Evolutionary conservation across 2,888 invertebrate genomes (phyloP).

Genomic region (Pyralis farinalis): DNA sequence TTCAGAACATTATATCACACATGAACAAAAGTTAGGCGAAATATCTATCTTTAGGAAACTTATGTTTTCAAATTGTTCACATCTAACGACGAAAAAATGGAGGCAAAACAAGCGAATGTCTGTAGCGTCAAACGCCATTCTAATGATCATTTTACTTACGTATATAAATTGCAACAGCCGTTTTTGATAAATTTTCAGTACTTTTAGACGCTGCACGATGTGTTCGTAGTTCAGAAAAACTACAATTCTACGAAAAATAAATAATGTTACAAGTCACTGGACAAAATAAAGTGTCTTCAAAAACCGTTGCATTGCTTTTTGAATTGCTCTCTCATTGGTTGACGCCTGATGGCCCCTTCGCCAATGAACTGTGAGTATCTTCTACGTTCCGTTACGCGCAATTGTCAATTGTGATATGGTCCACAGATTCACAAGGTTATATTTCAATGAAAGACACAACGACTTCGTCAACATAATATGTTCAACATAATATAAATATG

Average conservation of each 20-base stretch:
- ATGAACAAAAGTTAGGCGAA: not conserved
- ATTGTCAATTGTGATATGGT: not conserved
- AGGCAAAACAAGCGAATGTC: conserved; percentile 76
- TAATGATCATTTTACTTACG: conserved; percentile 52
- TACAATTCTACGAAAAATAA: conserved; percentile 47
- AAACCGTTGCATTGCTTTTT: conserved; percentile 69
- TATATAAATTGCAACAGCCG: conserved; percentile 55
- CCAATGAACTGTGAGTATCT: conserved; percentile 42
- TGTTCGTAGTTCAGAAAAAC: conserved; percentile 33
- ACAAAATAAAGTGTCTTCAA: conserved; percentile 58
- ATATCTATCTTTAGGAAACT: conserved; percentile 31
- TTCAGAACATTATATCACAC: conserved; percentile 18
- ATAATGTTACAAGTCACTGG: conserved; percentile 61
- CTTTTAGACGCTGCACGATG: conserved; percentile 39
- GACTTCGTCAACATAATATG: too few species aligned
- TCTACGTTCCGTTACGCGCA: conserved; percentile 34
- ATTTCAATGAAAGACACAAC: too few species aligned
- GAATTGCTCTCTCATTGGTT: conserved; percentile 50
- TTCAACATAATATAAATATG: too few species aligned
- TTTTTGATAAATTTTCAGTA: conserved; percentile 40
- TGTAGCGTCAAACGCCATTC: conserved; percentile 48
- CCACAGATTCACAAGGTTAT: too few species aligned
- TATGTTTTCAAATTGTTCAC: conserved; percentile 48
- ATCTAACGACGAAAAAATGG: conserved; percentile 71
- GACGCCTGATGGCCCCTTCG: too few species aligned